Conservation (phyloP, 1,140 invertebrate species). For the Lethocerus indicus region DNA sequence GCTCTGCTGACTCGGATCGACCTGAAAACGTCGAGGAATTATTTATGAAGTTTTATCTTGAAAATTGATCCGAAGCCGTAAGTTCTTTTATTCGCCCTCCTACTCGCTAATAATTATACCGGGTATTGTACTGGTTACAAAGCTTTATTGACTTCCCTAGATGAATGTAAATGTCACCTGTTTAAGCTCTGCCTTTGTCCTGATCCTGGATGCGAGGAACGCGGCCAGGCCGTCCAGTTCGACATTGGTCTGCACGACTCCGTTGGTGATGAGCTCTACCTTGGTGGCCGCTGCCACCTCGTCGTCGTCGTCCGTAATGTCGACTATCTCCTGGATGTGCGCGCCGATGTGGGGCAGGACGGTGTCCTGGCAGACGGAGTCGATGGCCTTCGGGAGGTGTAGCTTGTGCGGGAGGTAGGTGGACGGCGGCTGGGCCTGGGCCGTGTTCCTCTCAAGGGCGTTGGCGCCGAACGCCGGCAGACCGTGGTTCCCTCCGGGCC, state of each 20-base stretch:
- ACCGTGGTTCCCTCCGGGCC: slow-evolving; percentile 24
- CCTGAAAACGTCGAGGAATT: too few relatives aligned
- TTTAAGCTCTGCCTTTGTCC: slow-evolving; percentile 68
- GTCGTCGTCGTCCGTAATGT: slow-evolving; percentile 6
- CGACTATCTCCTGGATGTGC: slow-evolving; percentile 18
- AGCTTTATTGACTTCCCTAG: background rate
- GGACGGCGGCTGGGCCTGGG: slow-evolving; percentile 26
- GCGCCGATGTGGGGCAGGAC: background rate
- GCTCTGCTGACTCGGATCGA: too few relatives aligned
- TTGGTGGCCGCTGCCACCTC: background rate
- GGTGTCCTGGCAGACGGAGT: slow-evolving; percentile 31
- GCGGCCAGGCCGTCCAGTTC: slow-evolving; percentile 32
- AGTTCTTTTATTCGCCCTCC: too few relatives aligned
- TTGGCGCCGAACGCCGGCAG: slow-evolving; percentile 36
- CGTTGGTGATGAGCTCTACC: background rate
- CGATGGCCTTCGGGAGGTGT: slow-evolving; percentile 46
- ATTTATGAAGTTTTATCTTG: background rate
- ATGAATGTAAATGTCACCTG: slow-evolving; percentile 27
- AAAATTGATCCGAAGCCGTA: too few relatives aligned
- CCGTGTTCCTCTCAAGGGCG: slow-evolving; percentile 22
- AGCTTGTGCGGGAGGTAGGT: slow-evolving; percentile 32
- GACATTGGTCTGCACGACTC: slow-evolving; percentile 15
- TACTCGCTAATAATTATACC: too few relatives aligned
- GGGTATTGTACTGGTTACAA: background rate
- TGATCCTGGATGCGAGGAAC: slow-evolving; percentile 47